Percentiles rank a stretch among this genome's conserved stretches.
Evolutionary conservation across 2,797 vertebrate genomes (phyloP).

Genomic region (Periophthalmus magnuspinnatus): DNA sequence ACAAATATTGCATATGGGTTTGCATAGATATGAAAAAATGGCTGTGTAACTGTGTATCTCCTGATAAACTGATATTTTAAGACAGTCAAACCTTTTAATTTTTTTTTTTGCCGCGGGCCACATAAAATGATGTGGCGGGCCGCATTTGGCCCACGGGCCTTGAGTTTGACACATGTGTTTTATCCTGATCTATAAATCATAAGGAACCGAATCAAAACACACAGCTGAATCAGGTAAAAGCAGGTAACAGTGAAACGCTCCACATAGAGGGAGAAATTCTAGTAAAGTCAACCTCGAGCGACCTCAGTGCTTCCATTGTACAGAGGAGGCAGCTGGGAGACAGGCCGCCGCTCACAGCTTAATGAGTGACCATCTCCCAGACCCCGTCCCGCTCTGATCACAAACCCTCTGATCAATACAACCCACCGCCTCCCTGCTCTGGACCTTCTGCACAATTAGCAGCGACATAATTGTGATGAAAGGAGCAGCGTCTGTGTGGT

Average conservation of each 20-base stretch:
- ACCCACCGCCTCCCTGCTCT: slow-evolving; percentile 35
- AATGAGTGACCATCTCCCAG: slow-evolving; percentile 67
- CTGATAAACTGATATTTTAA: too few species aligned
- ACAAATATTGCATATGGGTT: too few species aligned
- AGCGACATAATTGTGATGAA: slow-evolving; percentile 52
- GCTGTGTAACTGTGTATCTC: too few species aligned
- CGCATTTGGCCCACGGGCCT: too few species aligned
- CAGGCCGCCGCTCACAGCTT: slow-evolving; percentile 61
- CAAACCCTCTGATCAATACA: slow-evolving; percentile 44
- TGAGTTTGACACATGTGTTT: too few species aligned
- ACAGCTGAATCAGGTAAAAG: not conserved
- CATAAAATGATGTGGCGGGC: too few species aligned
- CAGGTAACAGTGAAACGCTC: not conserved
- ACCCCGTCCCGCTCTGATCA: slow-evolving; percentile 39
- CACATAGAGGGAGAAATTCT: slow-evolving; percentile 4
- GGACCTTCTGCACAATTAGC: slow-evolving; percentile 59
- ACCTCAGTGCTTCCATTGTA: slow-evolving; percentile 36
- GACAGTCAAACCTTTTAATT: too few species aligned
- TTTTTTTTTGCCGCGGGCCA: too few species aligned
- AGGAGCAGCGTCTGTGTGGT: slow-evolving; percentile 55
- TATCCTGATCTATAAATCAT: too few species aligned
- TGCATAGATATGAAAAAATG: too few species aligned
- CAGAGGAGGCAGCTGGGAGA: slow-evolving; percentile 55
- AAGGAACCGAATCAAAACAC: not conserved
- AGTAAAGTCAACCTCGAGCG: not conserved